Conservation (phyloP, 2,797 vertebrate species). For the Avahi laniger region DNA sequence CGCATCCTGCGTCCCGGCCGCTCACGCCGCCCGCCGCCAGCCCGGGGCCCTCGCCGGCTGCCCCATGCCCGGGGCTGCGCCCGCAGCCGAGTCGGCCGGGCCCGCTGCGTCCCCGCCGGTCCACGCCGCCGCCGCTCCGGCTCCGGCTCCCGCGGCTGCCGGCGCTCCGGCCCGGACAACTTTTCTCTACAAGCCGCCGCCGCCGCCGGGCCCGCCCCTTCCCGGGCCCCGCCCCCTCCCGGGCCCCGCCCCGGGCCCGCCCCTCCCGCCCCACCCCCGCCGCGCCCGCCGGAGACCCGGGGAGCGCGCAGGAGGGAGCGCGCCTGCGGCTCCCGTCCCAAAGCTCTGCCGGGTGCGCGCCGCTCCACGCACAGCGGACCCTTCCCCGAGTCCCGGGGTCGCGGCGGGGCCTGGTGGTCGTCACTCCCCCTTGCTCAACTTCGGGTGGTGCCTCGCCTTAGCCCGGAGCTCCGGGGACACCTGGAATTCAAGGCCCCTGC, state of each 20-base stretch:
- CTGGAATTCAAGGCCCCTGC: background rate
- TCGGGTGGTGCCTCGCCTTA: background rate
- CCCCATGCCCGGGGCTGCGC: constrained; percentile 54
- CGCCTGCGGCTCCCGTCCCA: background rate
- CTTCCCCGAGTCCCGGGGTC: background rate
- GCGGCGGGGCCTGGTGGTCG: background rate
- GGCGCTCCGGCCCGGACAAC: constrained; percentile 41
- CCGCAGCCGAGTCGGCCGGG: background rate
- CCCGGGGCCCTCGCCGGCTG: background rate
- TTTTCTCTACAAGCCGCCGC: constrained; percentile 51
- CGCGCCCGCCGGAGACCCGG: background rate
- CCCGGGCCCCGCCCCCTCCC: background rate
- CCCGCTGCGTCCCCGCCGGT: background rate
- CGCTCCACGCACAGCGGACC: background rate
- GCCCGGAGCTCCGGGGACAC: background rate
- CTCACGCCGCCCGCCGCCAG: constrained; percentile 61
- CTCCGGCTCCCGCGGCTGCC: constrained; percentile 28
- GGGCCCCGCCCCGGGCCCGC: background rate
- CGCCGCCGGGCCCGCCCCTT: background rate
- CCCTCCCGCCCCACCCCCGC: background rate
- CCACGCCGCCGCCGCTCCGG: background rate
- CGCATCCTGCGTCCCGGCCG: constrained; percentile 62
- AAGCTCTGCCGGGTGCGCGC: background rate
- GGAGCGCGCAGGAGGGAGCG: too few relatives aligned
- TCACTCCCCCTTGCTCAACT: background rate